Percentiles rank a stretch among this genome's conserved stretches.
Conservation (phyloP, 1,140 invertebrate species). For the Camponotus floridanus region DNA sequence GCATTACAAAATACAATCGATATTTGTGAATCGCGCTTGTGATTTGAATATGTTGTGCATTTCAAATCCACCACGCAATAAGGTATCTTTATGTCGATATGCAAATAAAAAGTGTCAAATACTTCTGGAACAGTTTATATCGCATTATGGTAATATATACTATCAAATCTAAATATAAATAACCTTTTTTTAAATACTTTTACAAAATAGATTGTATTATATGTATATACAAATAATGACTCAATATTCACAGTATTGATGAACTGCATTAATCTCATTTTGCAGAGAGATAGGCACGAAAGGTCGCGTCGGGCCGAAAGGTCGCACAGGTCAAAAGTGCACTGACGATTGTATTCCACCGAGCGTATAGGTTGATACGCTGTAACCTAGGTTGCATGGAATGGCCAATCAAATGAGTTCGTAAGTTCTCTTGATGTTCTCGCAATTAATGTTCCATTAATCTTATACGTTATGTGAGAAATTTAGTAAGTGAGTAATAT, state of each 20-base stretch:
- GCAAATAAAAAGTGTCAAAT: slow-evolving; percentile 42
- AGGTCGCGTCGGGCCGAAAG: slow-evolving; percentile 33
- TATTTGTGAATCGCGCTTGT: slow-evolving; percentile 7
- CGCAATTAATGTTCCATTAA: slow-evolving; percentile 1
- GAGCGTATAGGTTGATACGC: not conserved
- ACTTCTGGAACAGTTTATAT: not conserved
- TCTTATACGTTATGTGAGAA: not conserved
- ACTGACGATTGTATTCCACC: not conserved
- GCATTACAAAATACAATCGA: slow-evolving; percentile 9
- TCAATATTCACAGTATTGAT: slow-evolving; percentile 10
- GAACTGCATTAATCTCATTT: slow-evolving; percentile 47
- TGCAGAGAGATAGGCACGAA: slow-evolving; percentile 13
- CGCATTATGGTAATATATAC: not conserved
- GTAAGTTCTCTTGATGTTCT: not conserved
- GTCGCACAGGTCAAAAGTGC: slow-evolving; percentile 55
- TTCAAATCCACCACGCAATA: not conserved
- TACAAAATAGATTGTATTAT: not conserved
- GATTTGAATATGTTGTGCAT: slow-evolving; percentile 43
- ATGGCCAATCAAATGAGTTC: slow-evolving; percentile 14
- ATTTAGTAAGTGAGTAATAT: no score
- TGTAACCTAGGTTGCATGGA: not conserved
- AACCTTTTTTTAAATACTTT: not conserved
- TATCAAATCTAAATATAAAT: not conserved
- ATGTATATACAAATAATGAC: slow-evolving; percentile 8
- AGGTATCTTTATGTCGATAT: slow-evolving; percentile 33